Conservation (phyloP, 2,797 vertebrate genomes). For the Coranthus polyacanthus region DNA sequence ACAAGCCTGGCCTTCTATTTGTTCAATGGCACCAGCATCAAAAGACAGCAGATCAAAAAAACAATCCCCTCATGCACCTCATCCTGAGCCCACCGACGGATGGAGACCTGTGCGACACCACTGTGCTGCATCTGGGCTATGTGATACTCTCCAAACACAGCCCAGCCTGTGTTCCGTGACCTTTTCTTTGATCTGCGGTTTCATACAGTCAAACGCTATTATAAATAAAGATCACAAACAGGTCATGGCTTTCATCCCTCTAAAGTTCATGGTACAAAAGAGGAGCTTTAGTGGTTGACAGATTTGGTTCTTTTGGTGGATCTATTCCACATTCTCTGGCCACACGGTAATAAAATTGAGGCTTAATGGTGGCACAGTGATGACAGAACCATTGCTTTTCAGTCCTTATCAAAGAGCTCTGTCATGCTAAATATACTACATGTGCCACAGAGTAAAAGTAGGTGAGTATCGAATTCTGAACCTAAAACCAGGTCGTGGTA, state of each 20-base stretch:
- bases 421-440: background rate
- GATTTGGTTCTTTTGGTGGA: conserved; percentile 29
- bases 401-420: background rate
- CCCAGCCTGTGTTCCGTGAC: conserved; percentile 78
- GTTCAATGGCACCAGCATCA: conserved; percentile 68
- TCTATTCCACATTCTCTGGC: conserved; percentile 33
- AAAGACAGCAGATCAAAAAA: conserved; percentile 71
- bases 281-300: conserved; percentile 51
- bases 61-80: conserved; percentile 50
- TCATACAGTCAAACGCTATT: conserved; percentile 80
- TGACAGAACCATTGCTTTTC: background rate
- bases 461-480: background rate
- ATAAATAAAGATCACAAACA: conserved; percentile 85
- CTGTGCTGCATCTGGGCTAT: conserved; percentile 54
- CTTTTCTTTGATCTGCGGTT: conserved; percentile 84
- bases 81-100: conserved; percentile 51
- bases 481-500: background rate
- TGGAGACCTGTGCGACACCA: conserved; percentile 46
- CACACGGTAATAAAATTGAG: conserved; percentile 17
- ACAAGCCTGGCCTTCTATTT: conserved; percentile 29
- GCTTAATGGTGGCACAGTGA: background rate
- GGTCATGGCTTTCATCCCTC: conserved; percentile 82
- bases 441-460: background rate
- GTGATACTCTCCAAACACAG: conserved; percentile 70
- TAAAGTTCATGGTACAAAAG: conserved; percentile 81